These are phyloP conservation scores for Danionella cerebrum DNA, from an alignment of 2,113 vertebrate genomes.

Conservation along the genomic window DNA sequence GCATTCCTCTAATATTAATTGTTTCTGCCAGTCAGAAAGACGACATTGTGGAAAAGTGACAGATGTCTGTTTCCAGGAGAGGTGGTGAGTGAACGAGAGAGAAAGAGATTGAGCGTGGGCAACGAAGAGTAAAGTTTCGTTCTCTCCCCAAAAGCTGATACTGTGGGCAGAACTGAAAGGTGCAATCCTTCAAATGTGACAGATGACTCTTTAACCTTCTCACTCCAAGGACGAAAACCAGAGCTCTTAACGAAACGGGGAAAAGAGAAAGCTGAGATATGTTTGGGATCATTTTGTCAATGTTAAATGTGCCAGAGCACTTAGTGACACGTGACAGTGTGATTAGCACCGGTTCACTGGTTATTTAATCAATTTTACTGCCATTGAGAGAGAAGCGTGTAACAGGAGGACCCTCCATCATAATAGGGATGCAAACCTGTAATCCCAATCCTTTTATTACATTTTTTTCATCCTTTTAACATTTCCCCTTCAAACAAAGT, in stretches of 20 bases:
- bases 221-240: conserved; percentile 33
- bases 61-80: conserved; percentile 27
- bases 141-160: conserved; percentile 12
- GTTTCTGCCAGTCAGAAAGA: conserved; percentile 49
- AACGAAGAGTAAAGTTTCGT: background rate
- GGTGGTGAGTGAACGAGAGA: background rate
- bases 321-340: conserved; percentile 1
- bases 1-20: conserved; percentile 43
- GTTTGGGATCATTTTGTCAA: conserved; percentile 26
- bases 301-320: conserved; percentile 31
- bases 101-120: background rate
- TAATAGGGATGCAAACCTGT: background rate
- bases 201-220: conserved; percentile 44
- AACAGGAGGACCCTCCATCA: background rate
- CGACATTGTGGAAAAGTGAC: conserved; percentile 48
- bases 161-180: conserved; percentile 23
- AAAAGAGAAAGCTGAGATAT: conserved; percentile 14
- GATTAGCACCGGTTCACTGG: background rate
- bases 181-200: conserved; percentile 40
- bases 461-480: too few relatives aligned
- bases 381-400: background rate
- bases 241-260: background rate
- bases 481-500: too few relatives aligned
- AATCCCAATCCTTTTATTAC: too few relatives aligned
- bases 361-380: background rate